Percentiles rank a stretch among this genome's conserved stretches.
Conservation (phyloP, 2,113 vertebrate species). For the Baryphthengus martii region DNA sequence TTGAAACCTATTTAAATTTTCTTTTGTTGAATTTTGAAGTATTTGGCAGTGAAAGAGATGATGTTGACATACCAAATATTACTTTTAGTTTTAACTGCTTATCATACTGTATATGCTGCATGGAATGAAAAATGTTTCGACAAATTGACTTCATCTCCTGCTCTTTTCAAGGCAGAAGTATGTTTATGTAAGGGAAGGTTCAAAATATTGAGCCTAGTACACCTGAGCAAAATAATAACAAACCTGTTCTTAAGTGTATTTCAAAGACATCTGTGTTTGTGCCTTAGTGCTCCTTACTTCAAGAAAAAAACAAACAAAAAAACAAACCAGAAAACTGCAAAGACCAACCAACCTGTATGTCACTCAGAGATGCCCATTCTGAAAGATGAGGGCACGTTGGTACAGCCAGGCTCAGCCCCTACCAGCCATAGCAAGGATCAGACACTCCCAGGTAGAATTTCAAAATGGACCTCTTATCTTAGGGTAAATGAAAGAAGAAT, state of each 20-base stretch:
- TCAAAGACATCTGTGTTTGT: conserved; percentile 17
- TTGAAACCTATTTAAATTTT: conserved; percentile 63
- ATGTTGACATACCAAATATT: conserved; percentile 65
- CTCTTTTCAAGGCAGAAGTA: conserved; percentile 1
- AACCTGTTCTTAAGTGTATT: background rate
- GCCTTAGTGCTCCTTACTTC: background rate
- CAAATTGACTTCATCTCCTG: conserved; percentile 10
- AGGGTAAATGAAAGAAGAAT: background rate
- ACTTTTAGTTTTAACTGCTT: conserved; percentile 54
- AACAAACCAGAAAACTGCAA: background rate
- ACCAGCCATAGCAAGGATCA: background rate
- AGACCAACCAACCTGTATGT: background rate
- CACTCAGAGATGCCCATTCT: background rate
- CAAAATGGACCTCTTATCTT: background rate
- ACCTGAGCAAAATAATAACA: conserved; percentile 32
- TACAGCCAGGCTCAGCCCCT: background rate
- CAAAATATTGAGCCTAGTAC: background rate
- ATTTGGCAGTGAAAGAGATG: conserved; percentile 60
- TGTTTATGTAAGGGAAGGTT: conserved; percentile 31
- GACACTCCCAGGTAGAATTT: background rate
- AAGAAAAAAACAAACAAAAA: background rate
- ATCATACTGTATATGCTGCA: conserved; percentile 15
- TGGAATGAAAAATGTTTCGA: conserved; percentile 49
- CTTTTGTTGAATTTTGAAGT: conserved; percentile 57
- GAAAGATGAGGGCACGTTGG: background rate